Evolutionary conservation across 2,797 vertebrate genomes (phyloP), one percentile per base, ranked within the genome.

Genomic region (Poecilia picta): DNA sequence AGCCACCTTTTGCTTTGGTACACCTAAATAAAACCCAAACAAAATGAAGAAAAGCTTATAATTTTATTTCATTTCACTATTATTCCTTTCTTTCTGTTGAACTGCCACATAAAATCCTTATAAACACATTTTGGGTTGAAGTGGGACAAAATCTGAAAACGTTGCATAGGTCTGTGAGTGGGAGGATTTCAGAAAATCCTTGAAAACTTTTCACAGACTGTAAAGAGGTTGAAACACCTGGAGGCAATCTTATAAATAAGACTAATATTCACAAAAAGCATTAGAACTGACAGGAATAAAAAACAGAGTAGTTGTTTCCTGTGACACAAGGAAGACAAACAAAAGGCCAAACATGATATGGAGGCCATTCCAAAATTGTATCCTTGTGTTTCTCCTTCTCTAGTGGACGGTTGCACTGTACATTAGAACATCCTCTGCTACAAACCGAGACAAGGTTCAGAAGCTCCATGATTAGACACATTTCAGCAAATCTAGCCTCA

Each of bases 331-430:
- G 53, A 85, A 75, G 73, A 74, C 25, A 28, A 77, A 88, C 68
- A 75, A 45, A 79, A 88, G 84, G 77, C 79, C 49, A n/a, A 55
- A 68, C 71, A 80, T 68, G 66, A 77, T 75, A 82, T 82, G 76
- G n/a, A 46, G 74, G 80, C 71, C n/a, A 79, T 70, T 83, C 76
- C 62, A 81, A 73, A 74, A 77, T 72, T 18, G 1, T 39, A 51
- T 77, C 81, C 36, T 64, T 45, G 43, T 20, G 11, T 62, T 79
- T 47, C 57, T 55, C 28, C 76, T 75, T 85, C 79, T 85, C 76
- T 55, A 2, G 74, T 15, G 81, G 74, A 77, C 85, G 85, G 80
- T 73, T 59, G 57, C 1, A 23, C 18, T 49, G 15, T 8, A 74
- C 76, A 81, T 72, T 41, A 72, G 72, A 62, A 33, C 77, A 79